Conservation (phyloP, 2,888 invertebrate species). For the Rhorus exstirpatorius region DNA sequence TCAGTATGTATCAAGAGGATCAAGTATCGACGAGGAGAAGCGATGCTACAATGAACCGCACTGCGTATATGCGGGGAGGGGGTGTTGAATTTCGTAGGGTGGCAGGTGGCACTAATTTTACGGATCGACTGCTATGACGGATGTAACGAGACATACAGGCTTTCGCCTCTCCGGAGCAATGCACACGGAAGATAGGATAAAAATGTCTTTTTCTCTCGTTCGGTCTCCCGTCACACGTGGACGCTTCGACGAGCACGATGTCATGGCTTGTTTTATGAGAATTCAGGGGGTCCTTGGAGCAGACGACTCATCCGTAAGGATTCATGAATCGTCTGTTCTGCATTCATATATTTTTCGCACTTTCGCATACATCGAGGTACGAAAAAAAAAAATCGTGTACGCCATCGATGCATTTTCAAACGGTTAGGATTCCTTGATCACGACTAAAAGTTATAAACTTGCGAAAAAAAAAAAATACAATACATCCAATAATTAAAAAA, state of each 20-base stretch:
- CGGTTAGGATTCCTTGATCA: background rate
- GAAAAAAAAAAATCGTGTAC: background rate
- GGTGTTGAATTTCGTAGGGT: constrained; percentile 78
- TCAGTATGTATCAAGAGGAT: constrained; percentile 44
- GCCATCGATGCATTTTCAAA: background rate
- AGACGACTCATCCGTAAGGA: constrained; percentile 17
- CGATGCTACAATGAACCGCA: constrained; percentile 34
- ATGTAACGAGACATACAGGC: constrained; percentile 81
- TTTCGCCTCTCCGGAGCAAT: constrained; percentile 54
- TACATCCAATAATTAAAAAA: too few species aligned
- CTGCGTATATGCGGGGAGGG: constrained; percentile 26
- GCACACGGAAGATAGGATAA: constrained; percentile 39
- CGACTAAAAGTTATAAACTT: background rate
- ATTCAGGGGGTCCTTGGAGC: constrained; percentile 69
- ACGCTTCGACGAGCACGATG: constrained; percentile 83
- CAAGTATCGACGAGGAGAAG: constrained; percentile 50
- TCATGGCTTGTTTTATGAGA: constrained; percentile 85
- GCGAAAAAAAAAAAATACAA: too few species aligned
- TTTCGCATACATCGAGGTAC: background rate
- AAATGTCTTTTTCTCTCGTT: constrained; percentile 27
- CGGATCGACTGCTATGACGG: constrained; percentile 85
- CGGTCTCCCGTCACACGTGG: constrained; percentile 78
- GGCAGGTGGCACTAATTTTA: constrained; percentile 86
- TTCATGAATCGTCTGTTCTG: constrained; percentile 36
- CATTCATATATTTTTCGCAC: constrained; percentile 4